Conservation (phyloP, 2,113 vertebrate genomes). For the Rhynchomys soricoides region DNA sequence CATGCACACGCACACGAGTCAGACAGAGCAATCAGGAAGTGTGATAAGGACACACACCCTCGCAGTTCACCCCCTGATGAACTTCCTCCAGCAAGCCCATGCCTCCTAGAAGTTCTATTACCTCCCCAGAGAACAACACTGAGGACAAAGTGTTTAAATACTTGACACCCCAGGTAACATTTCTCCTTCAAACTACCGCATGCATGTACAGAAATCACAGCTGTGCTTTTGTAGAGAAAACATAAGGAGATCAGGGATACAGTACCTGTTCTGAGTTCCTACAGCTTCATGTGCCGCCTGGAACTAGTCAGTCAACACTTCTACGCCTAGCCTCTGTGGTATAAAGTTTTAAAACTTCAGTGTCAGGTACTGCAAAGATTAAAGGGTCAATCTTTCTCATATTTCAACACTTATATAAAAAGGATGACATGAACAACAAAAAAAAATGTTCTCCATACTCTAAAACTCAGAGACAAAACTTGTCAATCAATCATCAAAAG, state of each 20-base stretch:
- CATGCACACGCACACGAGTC: neutral
- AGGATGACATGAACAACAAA: neutral
- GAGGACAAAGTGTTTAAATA: neutral
- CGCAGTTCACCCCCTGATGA: neutral
- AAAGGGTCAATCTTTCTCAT: neutral
- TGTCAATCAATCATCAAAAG: neutral
- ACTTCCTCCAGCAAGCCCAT: neutral
- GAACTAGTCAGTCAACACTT: neutral
- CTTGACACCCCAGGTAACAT: neutral
- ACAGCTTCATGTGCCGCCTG: neutral
- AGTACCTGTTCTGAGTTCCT: neutral
- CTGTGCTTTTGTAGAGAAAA: neutral
- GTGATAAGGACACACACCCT: neutral
- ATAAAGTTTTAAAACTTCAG: neutral
- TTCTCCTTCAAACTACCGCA: neutral
- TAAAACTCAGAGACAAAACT: neutral
- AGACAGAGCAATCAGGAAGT: neutral
- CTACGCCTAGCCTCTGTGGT: neutral
- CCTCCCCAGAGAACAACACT: neutral
- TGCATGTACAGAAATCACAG: neutral
- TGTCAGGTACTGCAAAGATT: neutral
- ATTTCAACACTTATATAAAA: neutral
- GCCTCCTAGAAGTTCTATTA: neutral
- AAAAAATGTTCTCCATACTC: neutral
- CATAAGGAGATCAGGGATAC: rapidly evolving